Percentiles rank a stretch among this genome's conserved stretches.
phyloP scores from a whole-genome alignment of 2,888 invertebrate genomes.

The Amiota communis region DNA sequence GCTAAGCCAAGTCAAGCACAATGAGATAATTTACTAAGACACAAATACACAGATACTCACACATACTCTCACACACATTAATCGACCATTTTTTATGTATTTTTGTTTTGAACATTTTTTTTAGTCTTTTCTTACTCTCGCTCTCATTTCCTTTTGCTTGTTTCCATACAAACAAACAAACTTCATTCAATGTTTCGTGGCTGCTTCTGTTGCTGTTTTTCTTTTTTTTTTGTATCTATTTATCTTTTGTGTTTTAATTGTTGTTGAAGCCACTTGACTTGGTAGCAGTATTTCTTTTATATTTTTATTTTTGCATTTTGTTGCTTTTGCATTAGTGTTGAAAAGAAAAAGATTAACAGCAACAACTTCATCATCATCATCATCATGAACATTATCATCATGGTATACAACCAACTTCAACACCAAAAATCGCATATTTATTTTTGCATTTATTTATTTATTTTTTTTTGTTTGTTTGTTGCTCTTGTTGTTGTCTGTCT shows the following conservation, averaged over 20 bases:
- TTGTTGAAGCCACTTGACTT: neutral
- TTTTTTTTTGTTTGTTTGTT: neutral
- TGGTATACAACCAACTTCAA: neutral
- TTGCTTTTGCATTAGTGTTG: too few species aligned
- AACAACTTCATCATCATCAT: too few species aligned
- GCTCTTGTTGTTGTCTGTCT: neutral
- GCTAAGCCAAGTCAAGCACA: too few species aligned
- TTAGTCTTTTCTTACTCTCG: constrained; percentile 6
- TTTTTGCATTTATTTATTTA: neutral
- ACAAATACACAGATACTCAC: neutral
- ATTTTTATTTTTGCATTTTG: too few species aligned
- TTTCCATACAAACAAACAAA: neutral
- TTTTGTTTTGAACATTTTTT: neutral
- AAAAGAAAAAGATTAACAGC: too few species aligned
- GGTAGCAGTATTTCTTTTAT: neutral
- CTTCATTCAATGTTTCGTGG: neutral
- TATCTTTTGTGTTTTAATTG: neutral
- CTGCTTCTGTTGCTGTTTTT: neutral
- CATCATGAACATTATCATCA: too few species aligned
- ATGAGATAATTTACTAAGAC: neutral
- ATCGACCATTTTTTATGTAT: too few species aligned
- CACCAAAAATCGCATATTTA: constrained; percentile 1
- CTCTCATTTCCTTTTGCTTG: constrained; percentile 4
- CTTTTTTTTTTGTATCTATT: neutral
- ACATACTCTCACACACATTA: neutral